Base-by-base conservation (phyloP, 2,113 vertebrate species). In the Percina caprodes region DNA sequence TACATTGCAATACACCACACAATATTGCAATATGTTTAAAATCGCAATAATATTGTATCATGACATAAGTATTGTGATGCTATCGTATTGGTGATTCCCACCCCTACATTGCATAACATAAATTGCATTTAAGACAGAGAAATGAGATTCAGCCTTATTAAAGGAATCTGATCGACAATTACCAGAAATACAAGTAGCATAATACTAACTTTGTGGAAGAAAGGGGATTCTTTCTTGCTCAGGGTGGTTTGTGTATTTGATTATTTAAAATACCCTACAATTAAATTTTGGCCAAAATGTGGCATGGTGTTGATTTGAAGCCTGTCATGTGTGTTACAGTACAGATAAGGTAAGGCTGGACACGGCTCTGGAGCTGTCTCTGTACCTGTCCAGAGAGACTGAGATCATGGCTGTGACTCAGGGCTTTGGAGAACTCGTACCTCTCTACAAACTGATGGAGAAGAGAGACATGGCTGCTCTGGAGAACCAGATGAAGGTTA, bases 391-490 rank as follows among this genome's bases (percentile, higher is more conserved):
- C 83, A 92, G 55, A 19, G 97, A 98, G 90, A 95, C 94, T 0
- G 90, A 96, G 90, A 94, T 96, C 85, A 96, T 97, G 96, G 95
- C 97, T 0, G 96, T 98, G 49, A 95, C 93, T 19, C 96, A 97
- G 90, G 97, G 96, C 56, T 84, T 98, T 79, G 63, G 90, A 24
- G 96, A 98, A 74, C 94, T 98, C 15, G 89, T 98, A 2, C 96
- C 96, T 2, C 94, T 98, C 39, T 97, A 97, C 91, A 97, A 97
- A 56, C 93, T 98, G 78, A 95, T 98, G 95, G 97, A 98, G 93
- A 97, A 96, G 84, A 96, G 97, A 84, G 95, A 96, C 35, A 93
- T 96, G 94, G 72, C 60, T 39, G 90, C 81, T 16, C 93, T 96
- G 69, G 96, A 95, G 91, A 94, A 93, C 67, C 87, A 93, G 87